Conservation (phyloP, 2,888 invertebrate genomes). For the Hypomecis atomaria region DNA sequence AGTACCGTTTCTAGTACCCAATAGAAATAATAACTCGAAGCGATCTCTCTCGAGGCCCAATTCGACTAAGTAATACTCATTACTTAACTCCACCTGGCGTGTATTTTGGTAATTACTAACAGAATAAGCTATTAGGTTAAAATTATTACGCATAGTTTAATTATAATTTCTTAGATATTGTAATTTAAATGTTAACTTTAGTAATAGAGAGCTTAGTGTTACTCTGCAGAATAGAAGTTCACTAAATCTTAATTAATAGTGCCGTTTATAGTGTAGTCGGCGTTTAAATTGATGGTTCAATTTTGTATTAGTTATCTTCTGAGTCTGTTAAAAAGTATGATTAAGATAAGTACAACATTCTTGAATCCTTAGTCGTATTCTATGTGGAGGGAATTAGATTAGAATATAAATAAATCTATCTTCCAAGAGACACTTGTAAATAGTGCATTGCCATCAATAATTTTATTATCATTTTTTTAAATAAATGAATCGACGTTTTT, state of each 20-base stretch:
- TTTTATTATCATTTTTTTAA: no score
- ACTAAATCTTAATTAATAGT: conserved; percentile 14
- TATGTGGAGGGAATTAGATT: no score
- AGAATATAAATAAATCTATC: no score
- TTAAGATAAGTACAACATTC: neutral
- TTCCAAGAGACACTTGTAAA: no score
- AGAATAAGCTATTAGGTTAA: conserved; percentile 26
- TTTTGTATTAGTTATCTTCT: conserved; percentile 1
- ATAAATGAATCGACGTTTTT: no score
- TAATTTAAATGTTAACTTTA: conserved; percentile 22
- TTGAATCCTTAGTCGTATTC: neutral
- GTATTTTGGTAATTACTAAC: conserved; percentile 28
- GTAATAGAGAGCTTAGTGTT: conserved; percentile 17
- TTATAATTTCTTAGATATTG: conserved; percentile 24
- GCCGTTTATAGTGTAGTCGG: neutral
- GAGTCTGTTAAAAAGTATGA: neutral
- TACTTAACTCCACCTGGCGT: conserved; percentile 26
- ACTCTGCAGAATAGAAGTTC: conserved; percentile 39
- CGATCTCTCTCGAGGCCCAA: conserved; percentile 2
- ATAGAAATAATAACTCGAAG: neutral
- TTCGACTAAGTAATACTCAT: conserved; percentile 8
- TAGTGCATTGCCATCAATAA: no score
- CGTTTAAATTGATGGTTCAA: neutral
- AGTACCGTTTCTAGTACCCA: neutral
- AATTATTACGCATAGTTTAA: conserved; percentile 28